Conservation (phyloP, 2,888 invertebrate genomes). For the Balanococcus diminutus region DNA sequence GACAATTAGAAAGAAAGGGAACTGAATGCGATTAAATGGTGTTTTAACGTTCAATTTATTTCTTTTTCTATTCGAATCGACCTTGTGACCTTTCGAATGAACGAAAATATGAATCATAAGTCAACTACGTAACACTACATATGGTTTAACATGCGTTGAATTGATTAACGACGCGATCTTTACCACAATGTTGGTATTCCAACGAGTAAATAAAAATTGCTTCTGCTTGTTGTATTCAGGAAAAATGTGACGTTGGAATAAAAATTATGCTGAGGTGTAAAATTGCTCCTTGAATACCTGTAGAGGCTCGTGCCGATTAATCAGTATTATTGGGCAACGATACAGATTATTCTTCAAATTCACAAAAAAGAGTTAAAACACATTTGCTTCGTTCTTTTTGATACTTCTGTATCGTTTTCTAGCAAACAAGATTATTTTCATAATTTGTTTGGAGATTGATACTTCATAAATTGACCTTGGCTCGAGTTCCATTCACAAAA, state of each 20-base stretch:
- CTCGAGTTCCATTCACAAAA: too few relatives aligned
- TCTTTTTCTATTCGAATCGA: background rate
- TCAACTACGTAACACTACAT: background rate
- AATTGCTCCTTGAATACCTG: too few relatives aligned
- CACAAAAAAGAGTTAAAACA: too few relatives aligned
- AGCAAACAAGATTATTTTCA: too few relatives aligned
- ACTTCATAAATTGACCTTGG: too few relatives aligned
- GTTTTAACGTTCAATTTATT: background rate
- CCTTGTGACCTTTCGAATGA: background rate
- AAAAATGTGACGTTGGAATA: background rate
- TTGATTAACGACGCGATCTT: background rate
- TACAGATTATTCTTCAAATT: too few relatives aligned
- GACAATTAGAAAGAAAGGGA: background rate
- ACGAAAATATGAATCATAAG: background rate
- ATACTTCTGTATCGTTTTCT: too few relatives aligned
- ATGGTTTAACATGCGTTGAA: background rate
- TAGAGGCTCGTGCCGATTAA: too few relatives aligned
- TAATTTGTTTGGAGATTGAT: too few relatives aligned
- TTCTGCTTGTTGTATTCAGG: background rate
- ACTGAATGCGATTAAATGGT: background rate
- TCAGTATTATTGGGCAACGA: too few relatives aligned
- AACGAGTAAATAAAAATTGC: background rate
- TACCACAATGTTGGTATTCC: background rate
- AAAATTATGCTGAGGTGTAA: background rate
- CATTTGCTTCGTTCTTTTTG: too few relatives aligned